Percentiles rank a stretch among this genome's conserved stretches.
phyloP scores from a whole-genome alignment of 2,888 invertebrate species.

The Digitonthophagus gazella region DNA sequence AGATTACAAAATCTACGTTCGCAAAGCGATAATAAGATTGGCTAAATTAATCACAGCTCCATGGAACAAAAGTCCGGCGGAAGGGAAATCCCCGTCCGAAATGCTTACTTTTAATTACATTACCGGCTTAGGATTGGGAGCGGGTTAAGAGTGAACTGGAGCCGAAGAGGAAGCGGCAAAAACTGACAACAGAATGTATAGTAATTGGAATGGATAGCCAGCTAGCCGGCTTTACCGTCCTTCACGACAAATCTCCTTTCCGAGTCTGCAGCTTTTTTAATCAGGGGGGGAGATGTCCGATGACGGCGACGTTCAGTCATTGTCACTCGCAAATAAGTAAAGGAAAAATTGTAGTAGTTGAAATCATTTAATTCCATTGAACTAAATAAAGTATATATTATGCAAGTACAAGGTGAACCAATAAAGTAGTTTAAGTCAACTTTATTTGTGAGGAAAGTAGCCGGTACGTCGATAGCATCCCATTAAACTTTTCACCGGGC shows the following conservation, averaged over 20 bases:
- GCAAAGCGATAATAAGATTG: slow-evolving; percentile 11
- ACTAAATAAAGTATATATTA: too few species aligned
- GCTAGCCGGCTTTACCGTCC: slow-evolving; percentile 21
- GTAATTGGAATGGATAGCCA: slow-evolving; percentile 25
- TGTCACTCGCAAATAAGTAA: slow-evolving; percentile 20
- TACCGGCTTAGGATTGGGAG: slow-evolving; percentile 15
- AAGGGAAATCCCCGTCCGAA: slow-evolving; percentile 8
- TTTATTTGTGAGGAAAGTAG: too few species aligned
- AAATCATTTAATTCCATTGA: neutral
- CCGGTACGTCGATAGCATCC: too few species aligned
- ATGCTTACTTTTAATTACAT: slow-evolving; percentile 22
- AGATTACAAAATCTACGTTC: neutral
- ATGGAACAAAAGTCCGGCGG: slow-evolving; percentile 1
- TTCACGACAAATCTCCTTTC: slow-evolving; percentile 21
- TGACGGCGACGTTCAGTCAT: slow-evolving; percentile 11
- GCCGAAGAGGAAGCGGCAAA: slow-evolving; percentile 11
- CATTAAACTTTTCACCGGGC: too few species aligned
- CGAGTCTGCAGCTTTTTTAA: slow-evolving; percentile 20
- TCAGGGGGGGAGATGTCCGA: slow-evolving; percentile 13
- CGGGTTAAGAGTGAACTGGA: slow-evolving; percentile 1
- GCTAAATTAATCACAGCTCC: slow-evolving; percentile 9
- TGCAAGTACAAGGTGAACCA: too few species aligned
- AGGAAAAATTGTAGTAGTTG: neutral
- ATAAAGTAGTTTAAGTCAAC: too few species aligned
- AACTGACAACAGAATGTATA: slow-evolving; percentile 19